Evolutionary conservation across 2,113 vertebrate species (phyloP), one percentile per base, ranked within the genome.

Genomic region (Agapornis roseicollis): DNA sequence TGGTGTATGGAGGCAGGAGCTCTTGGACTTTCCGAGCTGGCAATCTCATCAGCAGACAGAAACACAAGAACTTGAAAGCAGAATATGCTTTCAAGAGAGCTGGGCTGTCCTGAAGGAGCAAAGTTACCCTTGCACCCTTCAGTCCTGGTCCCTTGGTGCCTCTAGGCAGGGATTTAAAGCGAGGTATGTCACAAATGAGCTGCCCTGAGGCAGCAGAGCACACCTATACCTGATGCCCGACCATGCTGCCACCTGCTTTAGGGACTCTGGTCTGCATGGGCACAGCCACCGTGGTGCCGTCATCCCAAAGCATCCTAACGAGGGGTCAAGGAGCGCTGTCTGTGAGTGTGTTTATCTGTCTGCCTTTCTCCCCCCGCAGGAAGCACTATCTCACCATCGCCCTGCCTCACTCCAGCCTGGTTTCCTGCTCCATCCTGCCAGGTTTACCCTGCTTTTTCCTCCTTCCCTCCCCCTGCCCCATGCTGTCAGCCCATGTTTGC

Each of bases 391-490:
- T 96, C 96, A 95, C 97, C 98, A 96, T 94, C 94, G 92, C 97
- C 96, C 97, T 97, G 97, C 96, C 37, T 95, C 80, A 22, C 97
- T 97, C 95, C 96, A 65, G 97, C 94, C 88, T 44, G 49, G 96
- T 95, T 98, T 98, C 98, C 98, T 98, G 97, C 97, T 97, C 97
- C 97, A 96, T 97, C 95, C 96, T 96, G 91, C 92, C 94, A 97
- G 97, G 95, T 97, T 97, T 98, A 97, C 97, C 96, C 96, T 95
- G 96, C 97, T 96, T 96, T 95, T 97, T 97, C 96, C 97, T 97
- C 94, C 89, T 93, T 91, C 93, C 95, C 89, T 94, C 93, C 96
- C 97, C 96, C 92, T 91, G 96, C 94, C 95, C 96, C 96, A 85
- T 24, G 74, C 97, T 96, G 93, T 95, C 97, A 88, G 97, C 63